Base-by-base conservation (phyloP, 2,888 invertebrate species). In the Podotricha telesiphe region DNA sequence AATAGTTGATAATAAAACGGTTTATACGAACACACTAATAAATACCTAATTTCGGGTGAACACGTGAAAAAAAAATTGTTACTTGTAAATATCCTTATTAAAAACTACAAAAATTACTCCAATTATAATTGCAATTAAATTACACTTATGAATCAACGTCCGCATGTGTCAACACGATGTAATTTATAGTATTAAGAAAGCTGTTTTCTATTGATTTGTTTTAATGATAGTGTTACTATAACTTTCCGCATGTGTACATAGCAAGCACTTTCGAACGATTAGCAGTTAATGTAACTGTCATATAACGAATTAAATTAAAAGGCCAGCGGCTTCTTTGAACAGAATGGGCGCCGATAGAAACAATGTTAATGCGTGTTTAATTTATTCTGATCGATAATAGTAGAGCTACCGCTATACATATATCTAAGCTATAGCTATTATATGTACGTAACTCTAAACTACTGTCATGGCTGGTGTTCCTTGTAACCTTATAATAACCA, bases 181-280 rank as follows among this genome's bases (percentile, higher is more conserved):
- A 65, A 72, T 70, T 72, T 70, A 70, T 70, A 70, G 51, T 65
- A 72, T 63, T 70, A 55, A 56, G 65, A 72, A 72, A 65, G 50
- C 20, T 50, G 59, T 70, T 71, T 71, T 71, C 67, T 67, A 67
- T 50, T 51, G 19, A 61, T 42, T 62, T 42, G 45, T 64, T 70
- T 69, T 69, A 69, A 74, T 70, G 55, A 72, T 61, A 71, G 67
- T 64, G 58, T 68, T 58, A 64, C 51, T 45, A n/a, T 59, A 68
- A 63, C 50, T 72, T 73, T 76, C 74, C 70, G 74, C 71, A 64
- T 73, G 63, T 70, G 61, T 70, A 70, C 55, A 61, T 55, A 37
- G 59, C 67, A 67, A 55, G 48, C 67, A 72, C 75, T 76, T 74
- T 72, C 72, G 48, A 73, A 68, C 68, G 55, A 73, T 74, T 73